Conservation (phyloP, 2,797 vertebrate genomes). For the Falco novaeseelandiae region DNA sequence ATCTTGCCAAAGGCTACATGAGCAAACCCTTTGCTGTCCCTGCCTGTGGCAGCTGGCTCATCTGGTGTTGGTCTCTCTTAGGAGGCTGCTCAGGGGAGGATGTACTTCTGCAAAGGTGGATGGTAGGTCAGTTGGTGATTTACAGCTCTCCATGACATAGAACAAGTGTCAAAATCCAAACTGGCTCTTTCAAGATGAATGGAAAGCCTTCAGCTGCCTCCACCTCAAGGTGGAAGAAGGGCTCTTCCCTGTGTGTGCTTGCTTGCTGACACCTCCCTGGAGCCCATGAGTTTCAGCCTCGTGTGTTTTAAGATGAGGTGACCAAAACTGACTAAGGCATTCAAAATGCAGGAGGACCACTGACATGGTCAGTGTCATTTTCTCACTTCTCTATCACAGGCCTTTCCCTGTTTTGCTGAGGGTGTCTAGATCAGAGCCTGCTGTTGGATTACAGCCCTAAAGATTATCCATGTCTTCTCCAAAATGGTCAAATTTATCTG, state of each 20-base stretch:
- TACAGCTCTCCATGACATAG: not conserved
- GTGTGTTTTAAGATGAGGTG: not conserved
- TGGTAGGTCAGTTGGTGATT: not conserved
- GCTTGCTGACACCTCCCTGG: not conserved
- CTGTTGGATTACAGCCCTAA: not conserved
- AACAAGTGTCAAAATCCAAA: not conserved
- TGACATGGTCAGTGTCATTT: not conserved
- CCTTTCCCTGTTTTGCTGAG: not conserved
- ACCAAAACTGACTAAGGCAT: not conserved
- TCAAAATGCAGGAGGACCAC: not conserved
- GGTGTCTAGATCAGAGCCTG: not conserved
- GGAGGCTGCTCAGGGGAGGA: not conserved
- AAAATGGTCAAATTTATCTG: not conserved
- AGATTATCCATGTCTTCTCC: not conserved
- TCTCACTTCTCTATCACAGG: not conserved
- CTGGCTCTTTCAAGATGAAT: not conserved
- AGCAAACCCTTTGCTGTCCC: not conserved
- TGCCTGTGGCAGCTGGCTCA: not conserved
- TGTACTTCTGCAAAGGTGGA: not conserved
- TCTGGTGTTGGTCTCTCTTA: not conserved
- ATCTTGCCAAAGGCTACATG: not conserved
- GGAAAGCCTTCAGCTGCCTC: not conserved
- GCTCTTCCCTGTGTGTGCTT: not conserved
- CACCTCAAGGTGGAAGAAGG: rapidly evolving
- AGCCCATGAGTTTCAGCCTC: not conserved